Base-by-base conservation (phyloP, 2,113 vertebrate species). In the Rhizomys pruinosus region DNA sequence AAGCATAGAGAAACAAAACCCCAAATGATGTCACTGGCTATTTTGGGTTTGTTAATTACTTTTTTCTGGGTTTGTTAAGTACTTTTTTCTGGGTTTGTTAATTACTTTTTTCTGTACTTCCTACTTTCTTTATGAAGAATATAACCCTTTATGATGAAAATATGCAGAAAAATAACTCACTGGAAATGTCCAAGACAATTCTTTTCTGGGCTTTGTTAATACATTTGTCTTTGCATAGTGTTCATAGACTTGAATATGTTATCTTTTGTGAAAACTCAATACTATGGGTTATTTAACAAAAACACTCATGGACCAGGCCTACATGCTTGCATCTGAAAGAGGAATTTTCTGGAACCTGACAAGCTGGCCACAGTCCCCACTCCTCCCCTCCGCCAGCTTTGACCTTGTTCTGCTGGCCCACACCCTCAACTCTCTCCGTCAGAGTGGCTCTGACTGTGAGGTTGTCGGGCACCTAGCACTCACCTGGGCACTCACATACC, bases 401-500 rank as follows among this genome's bases (percentile, higher is more conserved):
- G 66, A 37, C 44, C 15, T 57, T 52, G 8, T 55, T 29, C 66
- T 69, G 3, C 44, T 27, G 8, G 34, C 4, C 11, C 55, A 5
- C 16, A 22, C 25, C 63, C 42, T 47, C 80, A 27, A 32, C n/a
- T 34, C 39, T 78, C 57, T 34, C 80, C 39, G 20, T 23, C 93
- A 22, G 7, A 64, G 82, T 0, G 2, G 63, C 5, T 12, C 25
- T 34, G 32, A 44, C 6, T 32, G n/a, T 52, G 27, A 77, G 63
- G 29, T 1, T 76, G 57, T 23, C 47, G 29, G 27, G 10, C 63
- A 32, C 44, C 47, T 4, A 1, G 59, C 47, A 0, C 84, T 0
- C 61, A 92, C 90, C 90, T 68, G 99, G 22, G 99, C 99, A 0
- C 99, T 99, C 97, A 99, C 99, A 0, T 99, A 99, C 96, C 99